These are phyloP conservation scores for Chironomus riparius DNA, from an alignment of 2,888 invertebrate species.

Conservation along the genomic window DNA sequence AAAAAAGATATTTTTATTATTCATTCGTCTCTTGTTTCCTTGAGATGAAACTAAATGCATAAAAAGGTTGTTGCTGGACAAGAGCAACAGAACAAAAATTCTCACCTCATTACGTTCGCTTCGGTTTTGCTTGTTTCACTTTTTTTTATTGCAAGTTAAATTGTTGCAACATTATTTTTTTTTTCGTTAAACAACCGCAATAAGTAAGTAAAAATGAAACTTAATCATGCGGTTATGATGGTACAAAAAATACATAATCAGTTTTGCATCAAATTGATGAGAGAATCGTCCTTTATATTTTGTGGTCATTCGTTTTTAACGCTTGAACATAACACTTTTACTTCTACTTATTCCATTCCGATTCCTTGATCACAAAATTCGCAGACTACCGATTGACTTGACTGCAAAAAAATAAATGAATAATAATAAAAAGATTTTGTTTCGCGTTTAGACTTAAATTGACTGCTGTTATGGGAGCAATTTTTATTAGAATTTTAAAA, in stretches of 20 bases:
- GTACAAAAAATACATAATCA: not conserved
- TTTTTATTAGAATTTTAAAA: too few species aligned
- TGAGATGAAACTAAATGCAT: not conserved
- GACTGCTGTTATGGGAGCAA: not conserved
- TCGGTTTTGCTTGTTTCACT: constrained; percentile 16
- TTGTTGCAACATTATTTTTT: constrained; percentile 14
- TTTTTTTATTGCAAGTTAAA: constrained; percentile 3
- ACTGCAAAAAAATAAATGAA: too few species aligned
- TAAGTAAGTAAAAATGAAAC: constrained; percentile 9
- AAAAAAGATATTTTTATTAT: too few species aligned
- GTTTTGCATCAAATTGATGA: not conserved
- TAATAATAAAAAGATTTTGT: not conserved
- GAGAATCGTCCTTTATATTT: not conserved
- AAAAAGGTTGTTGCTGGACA: not conserved
- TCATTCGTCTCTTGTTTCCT: too few species aligned
- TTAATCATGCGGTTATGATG: constrained; percentile 24
- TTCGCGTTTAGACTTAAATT: not conserved
- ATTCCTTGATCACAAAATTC: not conserved
- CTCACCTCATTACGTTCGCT: constrained; percentile 26
- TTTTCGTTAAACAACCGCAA: constrained; percentile 1
- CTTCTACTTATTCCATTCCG: not conserved
- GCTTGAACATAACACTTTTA: not conserved
- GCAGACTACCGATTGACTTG: not conserved
- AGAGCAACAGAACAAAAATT: not conserved
- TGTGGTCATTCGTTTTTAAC: constrained; percentile 21